Evolutionary conservation across 2,113 vertebrate genomes (phyloP), one percentile per base, ranked within the genome.

Genomic region (Onychostruthus taczanowskii): DNA sequence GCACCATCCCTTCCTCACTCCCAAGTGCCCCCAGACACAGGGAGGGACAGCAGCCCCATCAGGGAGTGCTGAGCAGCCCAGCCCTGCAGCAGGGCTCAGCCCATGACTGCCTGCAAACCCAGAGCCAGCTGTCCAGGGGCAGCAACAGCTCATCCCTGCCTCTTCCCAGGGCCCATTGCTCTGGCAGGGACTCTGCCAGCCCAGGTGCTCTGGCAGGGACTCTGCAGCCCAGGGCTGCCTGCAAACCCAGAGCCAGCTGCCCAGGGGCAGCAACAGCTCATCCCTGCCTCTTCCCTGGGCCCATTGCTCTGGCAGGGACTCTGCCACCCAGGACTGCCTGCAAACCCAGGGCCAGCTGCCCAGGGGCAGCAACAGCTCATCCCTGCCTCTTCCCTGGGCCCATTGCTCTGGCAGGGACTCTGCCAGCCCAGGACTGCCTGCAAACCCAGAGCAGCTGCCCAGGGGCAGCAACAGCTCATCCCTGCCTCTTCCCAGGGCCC

Each of bases 31-130:
- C 96, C 91, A 95, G 96, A 81, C 86, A 79, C 56, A 62, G 89
- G 87, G 26, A 95, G 94, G 44, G 49, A 33, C 75, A 39, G 88
- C 95, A 90, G 95, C 81, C 86, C 66, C 64, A 88, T 94, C 97
- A 91, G 91, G 82, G 94, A 37, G 58, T 1, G 5, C 89, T 47
- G 78, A 95, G 47, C 69, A 92, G 30, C 49, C 50, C 43, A 52
- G 33, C 41, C 33, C 66, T 56, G 52, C 86, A 67, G 74, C 37
- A 43, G 93, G 95, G 64, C 43, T 94, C 74, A 66, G 93, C 79
- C 52, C 83, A 88, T 76, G 31, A 76, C 56, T n/a, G n/a, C 84
- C 93, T 78, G 62, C 46, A 55, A 83, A 91, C 41, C 14, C 50
- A 87, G 90, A 26, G 27, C 80, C 92, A 56, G 87, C 26, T 90